Evolutionary conservation across 2,797 vertebrate genomes (phyloP).

Genomic region (Mycteria americana): DNA sequence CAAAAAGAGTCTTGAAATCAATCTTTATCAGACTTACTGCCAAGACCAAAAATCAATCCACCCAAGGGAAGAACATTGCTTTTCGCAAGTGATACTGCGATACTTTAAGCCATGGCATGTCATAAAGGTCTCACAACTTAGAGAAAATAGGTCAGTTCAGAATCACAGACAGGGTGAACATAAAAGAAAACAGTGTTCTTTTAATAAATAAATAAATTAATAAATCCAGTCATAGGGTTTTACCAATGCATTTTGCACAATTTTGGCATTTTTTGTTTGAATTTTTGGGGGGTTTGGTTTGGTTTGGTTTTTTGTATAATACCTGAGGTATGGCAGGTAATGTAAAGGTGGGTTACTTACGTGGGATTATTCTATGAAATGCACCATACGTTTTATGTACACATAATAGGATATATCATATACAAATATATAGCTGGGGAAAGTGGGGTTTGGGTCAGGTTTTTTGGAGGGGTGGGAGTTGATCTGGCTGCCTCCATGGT

Average conservation of each 20-base stretch:
- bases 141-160: not conserved
- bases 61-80: not conserved
- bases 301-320: not conserved
- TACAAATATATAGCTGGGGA: not conserved
- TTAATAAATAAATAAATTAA: not conserved
- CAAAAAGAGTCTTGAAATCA: not conserved
- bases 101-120: not conserved
- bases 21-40: not conserved
- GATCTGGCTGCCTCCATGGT: not conserved
- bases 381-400: not conserved
- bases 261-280: not conserved
- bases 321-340: not conserved
- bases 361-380: not conserved
- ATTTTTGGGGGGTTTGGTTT: not conserved
- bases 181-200: not conserved
- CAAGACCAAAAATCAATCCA: constrained; percentile 2
- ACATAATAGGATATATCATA: rapidly evolving
- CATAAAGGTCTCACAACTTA: not conserved
- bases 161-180: not conserved
- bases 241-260: not conserved
- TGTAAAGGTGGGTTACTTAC: not conserved
- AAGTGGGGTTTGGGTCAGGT: rapidly evolving
- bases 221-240: not conserved
- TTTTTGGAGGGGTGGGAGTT: not conserved
- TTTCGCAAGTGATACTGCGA: not conserved